These are phyloP conservation scores for Achatina immaculata DNA, from an alignment of 1,140 invertebrate species.

Conservation along the genomic window DNA sequence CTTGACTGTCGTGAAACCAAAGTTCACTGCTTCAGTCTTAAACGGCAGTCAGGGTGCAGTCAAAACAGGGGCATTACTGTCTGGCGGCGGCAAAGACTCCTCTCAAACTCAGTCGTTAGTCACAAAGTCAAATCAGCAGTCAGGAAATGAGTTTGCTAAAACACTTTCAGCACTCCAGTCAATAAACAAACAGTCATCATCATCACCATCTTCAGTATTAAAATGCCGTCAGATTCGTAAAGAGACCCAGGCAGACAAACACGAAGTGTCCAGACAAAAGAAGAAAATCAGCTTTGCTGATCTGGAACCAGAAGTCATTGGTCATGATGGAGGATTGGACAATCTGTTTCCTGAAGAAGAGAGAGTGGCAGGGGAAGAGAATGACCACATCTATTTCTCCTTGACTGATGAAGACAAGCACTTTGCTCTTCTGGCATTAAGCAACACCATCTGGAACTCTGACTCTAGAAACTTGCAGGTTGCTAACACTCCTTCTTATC, in stretches of 20 bases:
- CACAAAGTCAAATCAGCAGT: background rate
- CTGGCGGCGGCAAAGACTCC: background rate
- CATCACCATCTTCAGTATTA: slow-evolving; percentile 10
- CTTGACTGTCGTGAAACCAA: background rate
- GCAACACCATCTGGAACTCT: slow-evolving; percentile 65
- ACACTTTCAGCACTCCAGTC: background rate
- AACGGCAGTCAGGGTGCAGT: background rate
- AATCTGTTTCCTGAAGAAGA: slow-evolving; percentile 54
- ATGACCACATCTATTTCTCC: slow-evolving; percentile 33
- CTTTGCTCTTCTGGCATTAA: slow-evolving; percentile 61
- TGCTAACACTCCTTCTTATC: background rate
- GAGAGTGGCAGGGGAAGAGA: slow-evolving; percentile 32
- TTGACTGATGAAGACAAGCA: slow-evolving; percentile 65
- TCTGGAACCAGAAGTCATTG: slow-evolving; percentile 54
- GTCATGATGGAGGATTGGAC: slow-evolving; percentile 62
- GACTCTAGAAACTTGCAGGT: slow-evolving; percentile 55
- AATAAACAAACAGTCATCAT: background rate
- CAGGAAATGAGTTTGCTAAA: background rate
- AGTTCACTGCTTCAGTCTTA: background rate
- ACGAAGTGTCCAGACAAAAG: background rate
- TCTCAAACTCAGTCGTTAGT: too few relatives aligned
- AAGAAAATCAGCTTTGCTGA: slow-evolving; percentile 52
- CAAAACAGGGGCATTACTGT: background rate
- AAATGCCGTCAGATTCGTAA: background rate
- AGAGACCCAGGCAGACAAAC: background rate